Base-by-base conservation (phyloP, 1,140 invertebrate species). In the Bombus superbus region DNA sequence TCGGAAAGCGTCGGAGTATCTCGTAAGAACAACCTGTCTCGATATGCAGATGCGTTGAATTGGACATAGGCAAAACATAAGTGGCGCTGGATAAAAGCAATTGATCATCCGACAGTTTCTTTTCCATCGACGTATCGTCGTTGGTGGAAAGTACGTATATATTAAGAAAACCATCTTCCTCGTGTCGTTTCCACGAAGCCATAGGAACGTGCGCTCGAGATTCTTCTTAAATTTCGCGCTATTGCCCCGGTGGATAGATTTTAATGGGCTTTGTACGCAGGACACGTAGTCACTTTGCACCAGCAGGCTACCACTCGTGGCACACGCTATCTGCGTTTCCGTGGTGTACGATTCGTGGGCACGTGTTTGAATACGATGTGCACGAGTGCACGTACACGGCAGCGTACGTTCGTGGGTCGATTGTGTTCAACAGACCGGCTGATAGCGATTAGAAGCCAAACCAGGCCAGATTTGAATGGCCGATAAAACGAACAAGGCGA, bases 231-330 rank as follows among this genome's bases (percentile, higher is more conserved):
- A 94, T 94, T 94, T 92, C 92, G 79, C 88, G 89, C 88, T 89
- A 47, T 68, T 66, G 25, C 47, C 85, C 53, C 69, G 75, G 85
- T 69, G 91, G 92, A 94, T 94, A 94, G 94, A 94, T 94, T 94
- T 94, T 94, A 94, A 94, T 94, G 92, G 93, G 87, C 76, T 94
- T 94, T 88, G 92, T 92, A 94, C 82, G 87, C 94, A 44, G 88
- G 87, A 94, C 94, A 94, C 94, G 94, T 94, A 94, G 92, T 92
- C 94, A 93, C 93, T 94, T 94, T 94, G 90, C 91, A 92, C 91
- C 85, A 83, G 83, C 78, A 59, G 76, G 75, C 73, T 66, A 80
- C 64, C 13, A 73, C 59, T 62, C 83, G 85, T 83, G 62, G 53
- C 81, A 82, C 64, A 73, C 85, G 80, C 75, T 69, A 28, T 80